Percentiles rank a stretch among this genome's conserved stretches.
Evolutionary conservation across 2,113 vertebrate genomes (phyloP).

Genomic region (Strigops habroptila): DNA sequence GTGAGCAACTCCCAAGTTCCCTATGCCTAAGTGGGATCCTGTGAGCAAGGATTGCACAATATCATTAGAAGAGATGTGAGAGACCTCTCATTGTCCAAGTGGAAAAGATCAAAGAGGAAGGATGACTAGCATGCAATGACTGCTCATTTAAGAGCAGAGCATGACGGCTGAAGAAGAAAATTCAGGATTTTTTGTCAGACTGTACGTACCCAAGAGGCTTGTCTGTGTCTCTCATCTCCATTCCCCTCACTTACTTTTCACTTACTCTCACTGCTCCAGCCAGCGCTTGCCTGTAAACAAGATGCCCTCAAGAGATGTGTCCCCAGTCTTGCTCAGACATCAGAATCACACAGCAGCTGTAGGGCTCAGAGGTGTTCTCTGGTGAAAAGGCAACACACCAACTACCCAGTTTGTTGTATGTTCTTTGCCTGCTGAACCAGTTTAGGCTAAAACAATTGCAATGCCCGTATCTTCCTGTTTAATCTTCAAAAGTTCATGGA

Average conservation of each 20-base stretch:
- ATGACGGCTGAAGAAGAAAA: background rate
- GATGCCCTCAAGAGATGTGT: accelerated
- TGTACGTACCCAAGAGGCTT: background rate
- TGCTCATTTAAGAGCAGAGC: background rate
- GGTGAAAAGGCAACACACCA: background rate
- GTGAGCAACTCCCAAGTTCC: background rate
- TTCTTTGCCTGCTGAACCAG: background rate
- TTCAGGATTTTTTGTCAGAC: background rate
- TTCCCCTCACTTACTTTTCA: background rate
- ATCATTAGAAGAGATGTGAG: background rate
- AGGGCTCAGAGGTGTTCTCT: background rate
- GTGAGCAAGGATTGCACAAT: background rate
- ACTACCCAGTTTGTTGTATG: background rate
- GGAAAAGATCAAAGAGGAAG: background rate
- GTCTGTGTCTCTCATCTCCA: background rate
- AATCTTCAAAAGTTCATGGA: background rate
- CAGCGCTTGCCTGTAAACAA: background rate
- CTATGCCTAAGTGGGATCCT: background rate
- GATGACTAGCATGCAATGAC: background rate
- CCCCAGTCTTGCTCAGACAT: background rate
- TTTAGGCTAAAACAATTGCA: background rate
- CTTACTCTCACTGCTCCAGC: background rate
- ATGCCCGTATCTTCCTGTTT: background rate
- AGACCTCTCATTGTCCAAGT: background rate
- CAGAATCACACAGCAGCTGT: background rate